These are phyloP conservation scores for Lepus townsendii DNA, from an alignment of 2,797 vertebrate species.

Conservation along the genomic window DNA sequence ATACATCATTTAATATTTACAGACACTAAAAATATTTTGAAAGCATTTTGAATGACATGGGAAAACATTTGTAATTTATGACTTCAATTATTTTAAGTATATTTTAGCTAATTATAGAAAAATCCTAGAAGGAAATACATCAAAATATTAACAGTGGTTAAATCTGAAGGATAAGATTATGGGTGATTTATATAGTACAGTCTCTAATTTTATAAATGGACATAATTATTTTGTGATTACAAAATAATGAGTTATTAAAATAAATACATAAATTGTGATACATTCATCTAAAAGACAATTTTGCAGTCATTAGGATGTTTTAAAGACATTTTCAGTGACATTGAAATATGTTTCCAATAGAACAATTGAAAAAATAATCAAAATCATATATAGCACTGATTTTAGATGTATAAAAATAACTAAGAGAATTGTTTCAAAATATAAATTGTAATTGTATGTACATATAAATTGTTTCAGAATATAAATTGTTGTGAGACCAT, in stretches of 20 bases:
- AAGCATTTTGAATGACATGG: constrained; percentile 70
- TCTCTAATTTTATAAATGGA: constrained; percentile 74
- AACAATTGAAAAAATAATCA: constrained; percentile 41
- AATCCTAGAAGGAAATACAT: constrained; percentile 66
- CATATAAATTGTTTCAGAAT: not conserved
- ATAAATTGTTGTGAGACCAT: not conserved
- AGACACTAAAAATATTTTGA: constrained; percentile 62
- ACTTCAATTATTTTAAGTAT: constrained; percentile 76
- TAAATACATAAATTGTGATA: constrained; percentile 66
- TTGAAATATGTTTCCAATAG: constrained; percentile 59
- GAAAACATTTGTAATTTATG: constrained; percentile 70
- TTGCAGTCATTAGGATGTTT: constrained; percentile 66
- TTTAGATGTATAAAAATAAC: not conserved
- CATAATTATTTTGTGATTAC: constrained; percentile 76
- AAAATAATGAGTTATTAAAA: constrained; percentile 71
- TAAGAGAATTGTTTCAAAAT: constrained; percentile 24
- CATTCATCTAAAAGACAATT: constrained; percentile 66
- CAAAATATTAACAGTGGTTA: constrained; percentile 68
- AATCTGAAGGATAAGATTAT: constrained; percentile 70
- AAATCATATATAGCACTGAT: constrained; percentile 37
- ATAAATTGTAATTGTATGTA: not conserved
- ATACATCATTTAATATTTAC: constrained; percentile 49
- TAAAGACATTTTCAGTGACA: constrained; percentile 62
- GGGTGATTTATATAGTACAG: constrained; percentile 63
- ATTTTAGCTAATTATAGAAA: constrained; percentile 69